Percentiles rank a stretch among this genome's conserved stretches.
Evolutionary conservation across 2,888 invertebrate genomes (phyloP).

Genomic region (Scaptomyza parva): DNA sequence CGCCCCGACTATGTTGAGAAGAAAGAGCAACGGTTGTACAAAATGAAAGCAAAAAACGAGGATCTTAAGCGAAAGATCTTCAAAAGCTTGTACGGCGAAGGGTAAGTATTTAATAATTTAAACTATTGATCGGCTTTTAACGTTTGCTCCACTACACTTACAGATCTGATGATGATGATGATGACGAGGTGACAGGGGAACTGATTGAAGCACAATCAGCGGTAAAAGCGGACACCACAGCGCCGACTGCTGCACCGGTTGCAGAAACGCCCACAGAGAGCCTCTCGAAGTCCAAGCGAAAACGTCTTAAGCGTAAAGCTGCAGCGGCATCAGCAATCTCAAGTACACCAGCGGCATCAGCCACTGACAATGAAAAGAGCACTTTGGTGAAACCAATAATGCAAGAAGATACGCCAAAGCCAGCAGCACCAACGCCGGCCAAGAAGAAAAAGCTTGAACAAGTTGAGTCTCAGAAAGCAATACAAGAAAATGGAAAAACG

Average conservation of each 20-base stretch:
- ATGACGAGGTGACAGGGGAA: conserved; percentile 63
- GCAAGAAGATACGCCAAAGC: background rate
- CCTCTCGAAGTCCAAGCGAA: conserved; percentile 65
- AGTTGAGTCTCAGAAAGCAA: background rate
- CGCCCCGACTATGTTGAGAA: conserved; percentile 91
- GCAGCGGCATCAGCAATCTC: conserved; percentile 43
- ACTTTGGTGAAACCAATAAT: conserved; percentile 2
- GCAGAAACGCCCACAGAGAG: conserved; percentile 29
- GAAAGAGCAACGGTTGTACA: conserved; percentile 91
- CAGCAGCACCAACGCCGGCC: conserved; percentile 1
- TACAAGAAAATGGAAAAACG: background rate
- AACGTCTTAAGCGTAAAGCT: conserved; percentile 70
- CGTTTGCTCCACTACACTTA: background rate
- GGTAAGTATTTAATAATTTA: conserved; percentile 46
- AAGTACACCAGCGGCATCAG: background rate
- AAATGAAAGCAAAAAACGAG: conserved; percentile 90
- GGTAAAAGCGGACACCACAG: conserved; percentile 1
- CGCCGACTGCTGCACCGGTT: conserved; percentile 2
- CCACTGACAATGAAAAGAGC: background rate
- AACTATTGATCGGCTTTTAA: background rate
- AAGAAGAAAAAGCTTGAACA: conserved; percentile 25
- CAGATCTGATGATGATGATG: conserved; percentile 84
- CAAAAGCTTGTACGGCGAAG: conserved; percentile 89
- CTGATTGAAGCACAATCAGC: conserved; percentile 15
- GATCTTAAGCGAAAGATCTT: conserved; percentile 91